phyloP scores from a whole-genome alignment of 2,888 invertebrate species.

The Drosophila imparisetae region DNA sequence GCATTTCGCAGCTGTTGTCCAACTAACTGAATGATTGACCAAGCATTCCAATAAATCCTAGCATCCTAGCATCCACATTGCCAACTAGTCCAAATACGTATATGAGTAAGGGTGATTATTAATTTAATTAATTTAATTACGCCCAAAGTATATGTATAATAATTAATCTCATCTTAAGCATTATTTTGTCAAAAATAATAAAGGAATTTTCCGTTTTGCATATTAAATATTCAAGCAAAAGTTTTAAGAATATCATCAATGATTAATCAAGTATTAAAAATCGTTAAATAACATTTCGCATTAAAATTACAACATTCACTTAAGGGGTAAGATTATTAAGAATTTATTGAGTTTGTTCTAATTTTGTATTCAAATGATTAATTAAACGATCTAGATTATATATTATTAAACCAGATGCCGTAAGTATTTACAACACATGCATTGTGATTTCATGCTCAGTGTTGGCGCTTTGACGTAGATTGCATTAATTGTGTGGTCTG shows the following conservation, averaged over 20 bases:
- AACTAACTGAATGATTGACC: constrained; percentile 33
- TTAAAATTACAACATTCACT: neutral
- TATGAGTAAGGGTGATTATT: neutral
- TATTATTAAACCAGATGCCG: neutral
- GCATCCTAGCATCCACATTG: neutral
- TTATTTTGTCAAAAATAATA: neutral
- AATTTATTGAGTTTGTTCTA: neutral
- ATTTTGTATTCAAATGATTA: neutral
- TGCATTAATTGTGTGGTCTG: constrained; percentile 33
- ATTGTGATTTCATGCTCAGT: neutral
- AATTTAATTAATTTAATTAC: neutral
- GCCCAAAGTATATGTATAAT: neutral
- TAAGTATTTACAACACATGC: neutral
- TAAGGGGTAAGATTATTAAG: neutral
- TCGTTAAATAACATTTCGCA: neutral
- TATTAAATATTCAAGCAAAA: neutral
- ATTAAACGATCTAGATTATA: neutral
- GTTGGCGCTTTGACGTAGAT: constrained; percentile 36
- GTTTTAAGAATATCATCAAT: neutral
- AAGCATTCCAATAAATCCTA: constrained; percentile 27
- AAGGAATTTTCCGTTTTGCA: neutral
- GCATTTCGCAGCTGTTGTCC: constrained; percentile 66
- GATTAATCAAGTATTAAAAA: neutral
- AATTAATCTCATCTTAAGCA: neutral
- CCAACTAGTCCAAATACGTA: neutral